Base-by-base conservation (phyloP, 2,797 vertebrate genomes). In the Muscicapa striata region DNA sequence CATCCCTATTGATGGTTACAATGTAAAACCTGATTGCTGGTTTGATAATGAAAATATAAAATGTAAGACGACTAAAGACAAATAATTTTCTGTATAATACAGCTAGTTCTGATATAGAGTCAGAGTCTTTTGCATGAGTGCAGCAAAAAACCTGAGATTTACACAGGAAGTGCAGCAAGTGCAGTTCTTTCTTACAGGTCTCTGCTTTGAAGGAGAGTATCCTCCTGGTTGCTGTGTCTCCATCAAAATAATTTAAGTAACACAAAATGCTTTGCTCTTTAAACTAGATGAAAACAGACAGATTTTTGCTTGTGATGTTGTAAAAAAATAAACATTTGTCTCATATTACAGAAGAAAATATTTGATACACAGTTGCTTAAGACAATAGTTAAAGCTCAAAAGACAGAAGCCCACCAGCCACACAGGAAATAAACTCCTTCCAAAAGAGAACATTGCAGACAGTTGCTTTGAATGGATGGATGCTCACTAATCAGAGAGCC, bases 81-180 rank as follows among this genome's bases (percentile, higher is more conserved):
- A 20, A 55, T 40, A 0, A 17, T 69, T 70, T 72, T 69, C 36
- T 49, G 21, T 38, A 52, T 29, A 84, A 84, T 24, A 70, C 29
- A 75, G 62, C 38, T 57, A 23, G 6, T 63, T 82, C 59, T 59
- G 48, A 91, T 34, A 26, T 1, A 66, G 36, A 84, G 32, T 54
- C 61, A 51, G 27, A 19, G 40, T 57, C 43, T 59, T 52, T 72
- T 75, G 54, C 51, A 66, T 0, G 2, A 79, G n/a, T 16, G 20
- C 14, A 40, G 87, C 59, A 78, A 73, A 87, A 96, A 93, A 89
- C 73, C 75, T 93, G 85, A 96, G 81, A 80, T 80, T 52, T 84
- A 48, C 0, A 3, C 38, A 78, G 67, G 36, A 82, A 43, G 45
- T 26, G 30, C 38, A 93, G 69, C 62, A 55, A n/a, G 1, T 45